Conservation (phyloP, 35 echinoderm and acorn worm genomes). For the Anneissia japonica region DNA sequence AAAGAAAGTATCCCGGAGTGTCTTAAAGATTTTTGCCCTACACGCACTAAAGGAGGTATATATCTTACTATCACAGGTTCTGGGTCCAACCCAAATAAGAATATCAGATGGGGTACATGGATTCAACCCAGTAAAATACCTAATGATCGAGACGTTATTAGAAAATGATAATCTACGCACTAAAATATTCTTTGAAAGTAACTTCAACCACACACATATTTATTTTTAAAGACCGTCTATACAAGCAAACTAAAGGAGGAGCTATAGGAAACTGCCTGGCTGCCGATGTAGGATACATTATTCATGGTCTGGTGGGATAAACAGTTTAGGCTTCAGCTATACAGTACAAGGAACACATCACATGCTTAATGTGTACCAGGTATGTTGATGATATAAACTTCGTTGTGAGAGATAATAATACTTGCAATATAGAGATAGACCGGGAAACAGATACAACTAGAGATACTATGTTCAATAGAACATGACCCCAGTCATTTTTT, state of each 20-base stretch:
- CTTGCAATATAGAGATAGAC: too few relatives aligned
- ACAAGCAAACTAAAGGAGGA: background rate
- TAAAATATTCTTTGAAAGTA: conserved; percentile 12
- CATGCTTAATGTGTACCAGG: too few relatives aligned
- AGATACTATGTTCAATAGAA: too few relatives aligned
- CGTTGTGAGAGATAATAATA: too few relatives aligned
- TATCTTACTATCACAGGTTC: conserved; percentile 9
- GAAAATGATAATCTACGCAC: conserved; percentile 24
- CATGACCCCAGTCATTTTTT: too few relatives aligned
- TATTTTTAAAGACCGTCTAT: conserved; percentile 3
- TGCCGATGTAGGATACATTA: too few relatives aligned
- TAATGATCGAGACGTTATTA: background rate
- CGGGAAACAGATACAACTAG: too few relatives aligned
- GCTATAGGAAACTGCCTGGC: too few relatives aligned
- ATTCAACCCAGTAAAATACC: background rate
- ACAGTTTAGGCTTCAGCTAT: too few relatives aligned
- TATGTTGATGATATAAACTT: too few relatives aligned
- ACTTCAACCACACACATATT: background rate
- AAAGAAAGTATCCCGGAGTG: background rate
- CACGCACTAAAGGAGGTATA: conserved; percentile 1
- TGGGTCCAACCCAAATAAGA: conserved; percentile 5
- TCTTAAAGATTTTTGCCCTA: background rate
- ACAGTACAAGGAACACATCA: too few relatives aligned
- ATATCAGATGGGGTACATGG: conserved; percentile 13
- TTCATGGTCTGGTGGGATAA: too few relatives aligned